Conservation (phyloP, 2,797 vertebrate species). For the Acanthornis magna region DNA sequence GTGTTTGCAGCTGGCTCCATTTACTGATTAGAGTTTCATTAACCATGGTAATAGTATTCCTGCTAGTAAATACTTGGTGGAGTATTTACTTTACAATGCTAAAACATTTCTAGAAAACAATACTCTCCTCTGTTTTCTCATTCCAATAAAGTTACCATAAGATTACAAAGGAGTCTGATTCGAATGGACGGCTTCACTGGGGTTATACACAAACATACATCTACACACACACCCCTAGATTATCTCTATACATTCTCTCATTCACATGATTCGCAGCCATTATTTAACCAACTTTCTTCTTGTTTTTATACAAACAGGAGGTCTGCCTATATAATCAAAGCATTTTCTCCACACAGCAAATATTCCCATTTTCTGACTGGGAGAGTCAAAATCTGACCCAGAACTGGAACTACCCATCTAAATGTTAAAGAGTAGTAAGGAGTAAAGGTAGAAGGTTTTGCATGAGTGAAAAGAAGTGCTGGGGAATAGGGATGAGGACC, state of each 20-base stretch:
- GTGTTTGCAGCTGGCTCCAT: slow-evolving; percentile 39
- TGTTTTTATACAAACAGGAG: slow-evolving; percentile 24
- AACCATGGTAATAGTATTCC: slow-evolving; percentile 39
- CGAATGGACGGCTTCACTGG: neutral
- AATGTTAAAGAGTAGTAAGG: neutral
- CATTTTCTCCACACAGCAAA: neutral
- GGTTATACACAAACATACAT: neutral
- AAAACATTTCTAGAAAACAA: slow-evolving; percentile 46
- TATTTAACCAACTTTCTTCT: slow-evolving; percentile 2
- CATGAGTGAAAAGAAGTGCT: accelerated
- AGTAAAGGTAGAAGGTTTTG: neutral
- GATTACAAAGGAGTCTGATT: slow-evolving; percentile 3
- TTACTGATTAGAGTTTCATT: slow-evolving; percentile 50
- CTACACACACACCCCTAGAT: neutral
- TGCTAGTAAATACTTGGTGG: slow-evolving; percentile 55
- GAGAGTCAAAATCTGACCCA: neutral
- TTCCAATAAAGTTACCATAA: neutral
- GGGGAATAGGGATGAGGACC: neutral
- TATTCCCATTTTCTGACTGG: neutral
- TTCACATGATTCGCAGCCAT: neutral
- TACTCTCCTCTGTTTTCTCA: slow-evolving; percentile 42
- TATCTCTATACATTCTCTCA: neutral
- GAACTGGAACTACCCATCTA: neutral
- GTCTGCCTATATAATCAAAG: neutral
- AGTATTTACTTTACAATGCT: slow-evolving; percentile 43